A percentile compares a stretch with the other conserved stretches of the same genome.
Evolutionary conservation across 2,113 vertebrate genomes (phyloP).

Genomic region (Petromus typicus): DNA sequence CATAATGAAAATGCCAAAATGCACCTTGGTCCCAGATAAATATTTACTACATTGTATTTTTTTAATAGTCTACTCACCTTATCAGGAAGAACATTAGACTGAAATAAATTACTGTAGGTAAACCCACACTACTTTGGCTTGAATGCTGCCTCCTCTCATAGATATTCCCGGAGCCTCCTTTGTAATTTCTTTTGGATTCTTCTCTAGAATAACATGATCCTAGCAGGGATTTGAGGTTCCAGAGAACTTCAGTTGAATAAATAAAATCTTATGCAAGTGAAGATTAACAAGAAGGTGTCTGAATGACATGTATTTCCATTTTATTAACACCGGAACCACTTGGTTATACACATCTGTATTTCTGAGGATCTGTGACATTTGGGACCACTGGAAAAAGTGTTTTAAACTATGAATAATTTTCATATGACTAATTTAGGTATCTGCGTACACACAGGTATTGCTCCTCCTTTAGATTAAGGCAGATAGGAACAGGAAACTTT

Average conservation of each 20-base stretch:
- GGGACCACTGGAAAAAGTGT: not conserved
- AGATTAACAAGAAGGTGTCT: not conserved
- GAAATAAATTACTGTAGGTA: not conserved
- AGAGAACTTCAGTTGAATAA: not conserved
- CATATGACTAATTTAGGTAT: not conserved
- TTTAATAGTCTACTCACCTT: not conserved
- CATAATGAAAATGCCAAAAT: constrained; percentile 30
- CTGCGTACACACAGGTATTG: not conserved
- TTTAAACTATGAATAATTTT: constrained; percentile 34
- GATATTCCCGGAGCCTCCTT: not conserved
- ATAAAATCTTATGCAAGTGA: constrained; percentile 16
- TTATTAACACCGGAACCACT: not conserved
- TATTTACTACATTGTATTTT: constrained; percentile 21
- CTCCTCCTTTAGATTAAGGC: not conserved
- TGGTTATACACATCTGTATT: not conserved
- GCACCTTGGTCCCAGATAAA: not conserved
- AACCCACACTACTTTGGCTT: not conserved
- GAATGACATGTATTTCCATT: constrained; percentile 1
- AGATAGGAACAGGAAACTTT: not conserved
- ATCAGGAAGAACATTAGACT: constrained; percentile 21
- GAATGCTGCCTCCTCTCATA: not conserved
- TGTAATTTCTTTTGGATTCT: constrained; percentile 16
- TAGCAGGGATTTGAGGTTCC: not conserved
- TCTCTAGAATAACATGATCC: not conserved
- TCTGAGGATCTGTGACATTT: constrained; percentile 8